Base-by-base conservation (phyloP, 2,113 vertebrate species). In the Hippocampus zosterae region DNA sequence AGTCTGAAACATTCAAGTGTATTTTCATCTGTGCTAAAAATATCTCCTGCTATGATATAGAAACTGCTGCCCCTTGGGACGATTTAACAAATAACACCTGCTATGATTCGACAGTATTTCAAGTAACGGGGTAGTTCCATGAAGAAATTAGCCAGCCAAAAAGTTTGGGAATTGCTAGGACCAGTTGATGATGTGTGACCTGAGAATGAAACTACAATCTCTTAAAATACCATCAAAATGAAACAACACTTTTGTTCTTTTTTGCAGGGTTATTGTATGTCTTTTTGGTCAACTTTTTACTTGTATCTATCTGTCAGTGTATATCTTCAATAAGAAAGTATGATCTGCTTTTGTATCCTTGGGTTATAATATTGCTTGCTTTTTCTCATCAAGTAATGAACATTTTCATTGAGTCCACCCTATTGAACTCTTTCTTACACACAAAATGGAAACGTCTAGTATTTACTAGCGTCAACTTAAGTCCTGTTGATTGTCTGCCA, bases 1-100 rank as follows among this genome's bases (percentile, higher is more conserved):
- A 70, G 48, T 77, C 41, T 10, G 15, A 46, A 59, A 71, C 65
- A 65, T 88, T 85, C 37, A 78, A 72, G 73, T 53, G 0, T 65
- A 5, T 57, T 75, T 61, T 69, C 9, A 23, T 75, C 73, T 61
- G 37, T 79, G 41, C 69, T 41, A n/a, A 25, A 65, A 33, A 37
- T 41, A 46, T 70, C 33, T 46, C 55, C 41, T 33, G 23, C 41
- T 27, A 21, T 9, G 61, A 2, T 55, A 33, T 56, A 25, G 21
- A 21, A 16, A 46, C n/a, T 23, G 41, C n/a, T 44, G 41, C n/a
- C 40, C n/a, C 27, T 23, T 16, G 2, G 25, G 33, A 57, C 40
- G 48, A 55, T 1, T 23, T 29, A 8, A 61, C 27, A 21, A 29
- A 11, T 25, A 48, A 0, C 11, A 52, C 25, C 21, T 21, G 8